Base-by-base conservation (phyloP, 1,140 invertebrate species). In the Helicorthomorpha holstii region DNA sequence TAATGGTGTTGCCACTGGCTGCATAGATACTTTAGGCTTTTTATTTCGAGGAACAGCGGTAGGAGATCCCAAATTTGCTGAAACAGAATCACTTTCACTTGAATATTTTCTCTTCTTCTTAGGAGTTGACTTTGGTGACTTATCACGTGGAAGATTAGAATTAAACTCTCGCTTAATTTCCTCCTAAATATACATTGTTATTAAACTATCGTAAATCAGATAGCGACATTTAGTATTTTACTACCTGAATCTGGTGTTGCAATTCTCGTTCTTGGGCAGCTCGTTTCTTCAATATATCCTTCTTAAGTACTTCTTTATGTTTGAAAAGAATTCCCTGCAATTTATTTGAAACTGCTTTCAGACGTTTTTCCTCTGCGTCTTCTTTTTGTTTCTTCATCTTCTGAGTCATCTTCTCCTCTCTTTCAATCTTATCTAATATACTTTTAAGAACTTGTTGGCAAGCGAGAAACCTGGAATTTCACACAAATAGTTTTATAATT, bases 251-350 rank as follows among this genome's bases (percentile, higher is more conserved):
- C 62, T 92, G 85, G 57, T 83, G 79, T 63, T 89, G 83, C 45
- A 94, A 72, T 66, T 91, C 87, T 59, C 91, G 90, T 66, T 96
- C 90, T 44, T 94, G 74, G 2, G 91, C 66, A 2, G 82, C 83
- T 58, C 90, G 71, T 64, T 93, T 93, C 59, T 88, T 86, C 34
- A 91, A 74, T 52, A 95, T 94, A 59, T 93, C 90, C 62, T 91
- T 92, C 66, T 94, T 94, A 21, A 96, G 74, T 55, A 83, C 68
- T 64, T 94, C 90, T 63, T 92, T 94, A 55, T 95, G 88, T 56
- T 83, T 77, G 63, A 80, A 82, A 21, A 91, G 63, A 14, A 64
- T 52, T 27, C 60, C 57, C 48, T 66, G 62, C 26, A 64, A 57
- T 57, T 66, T 68, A n/a, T 58, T 59, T 19, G 60, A 56, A 24